Conservation (phyloP, 2,113 vertebrate species). For the Eptatretus burgeri region DNA sequence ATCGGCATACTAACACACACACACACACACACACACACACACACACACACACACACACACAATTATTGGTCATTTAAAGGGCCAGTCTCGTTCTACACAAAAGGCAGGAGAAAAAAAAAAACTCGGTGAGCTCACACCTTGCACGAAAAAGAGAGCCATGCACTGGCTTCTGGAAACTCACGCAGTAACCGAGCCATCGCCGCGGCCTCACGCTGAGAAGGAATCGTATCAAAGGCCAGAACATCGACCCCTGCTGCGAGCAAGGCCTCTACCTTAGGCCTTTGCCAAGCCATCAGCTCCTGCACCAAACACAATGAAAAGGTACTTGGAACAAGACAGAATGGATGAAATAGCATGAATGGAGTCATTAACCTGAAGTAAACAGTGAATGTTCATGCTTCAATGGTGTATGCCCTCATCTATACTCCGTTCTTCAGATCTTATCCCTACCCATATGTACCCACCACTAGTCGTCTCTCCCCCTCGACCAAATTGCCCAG, state of each 20-base stretch:
- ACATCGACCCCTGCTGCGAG: slow-evolving; percentile 24
- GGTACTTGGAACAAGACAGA: background rate
- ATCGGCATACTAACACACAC: no score
- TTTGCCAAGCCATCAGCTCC: slow-evolving; percentile 35
- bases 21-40: no score
- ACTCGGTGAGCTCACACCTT: slow-evolving; percentile 17
- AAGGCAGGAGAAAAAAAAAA: no score
- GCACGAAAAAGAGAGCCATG: slow-evolving; percentile 34
- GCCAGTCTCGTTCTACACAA: no score
- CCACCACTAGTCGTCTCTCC: background rate
- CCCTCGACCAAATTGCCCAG: no score
- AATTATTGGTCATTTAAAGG: no score
- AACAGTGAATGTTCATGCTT: background rate
- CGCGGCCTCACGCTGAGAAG: slow-evolving; percentile 26
- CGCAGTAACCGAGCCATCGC: slow-evolving; percentile 23
- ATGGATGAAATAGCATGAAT: background rate
- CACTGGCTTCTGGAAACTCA: slow-evolving; percentile 23
- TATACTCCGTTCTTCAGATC: background rate
- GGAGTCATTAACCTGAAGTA: background rate
- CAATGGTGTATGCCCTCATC: background rate
- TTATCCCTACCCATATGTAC: background rate
- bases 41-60: no score
- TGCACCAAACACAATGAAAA: slow-evolving; percentile 10
- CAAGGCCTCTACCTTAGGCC: slow-evolving; percentile 20
- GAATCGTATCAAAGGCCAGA: slow-evolving; percentile 34